A percentile compares a stretch with the other conserved stretches of the same genome.
Evolutionary conservation across 2,888 invertebrate species (phyloP).

Genomic region (Sphaerophoria rueppellii): DNA sequence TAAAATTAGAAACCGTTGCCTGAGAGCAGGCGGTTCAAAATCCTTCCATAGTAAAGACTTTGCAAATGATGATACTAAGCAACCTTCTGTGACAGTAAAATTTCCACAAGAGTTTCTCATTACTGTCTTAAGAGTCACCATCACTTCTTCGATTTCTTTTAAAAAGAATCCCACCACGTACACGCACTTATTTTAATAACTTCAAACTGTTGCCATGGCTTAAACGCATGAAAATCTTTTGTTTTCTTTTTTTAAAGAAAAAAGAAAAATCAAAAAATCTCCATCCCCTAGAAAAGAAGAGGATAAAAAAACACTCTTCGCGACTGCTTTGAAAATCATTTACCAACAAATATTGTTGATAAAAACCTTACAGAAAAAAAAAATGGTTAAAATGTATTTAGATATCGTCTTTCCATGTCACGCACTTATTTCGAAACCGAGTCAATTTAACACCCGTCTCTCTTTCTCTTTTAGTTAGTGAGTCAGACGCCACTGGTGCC

Average conservation of each 20-base stretch:
- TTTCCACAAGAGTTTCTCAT: background rate
- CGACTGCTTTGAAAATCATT: constrained; percentile 19
- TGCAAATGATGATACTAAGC: background rate
- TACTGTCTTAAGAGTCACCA: background rate
- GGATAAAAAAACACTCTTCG: background rate
- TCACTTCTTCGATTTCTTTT: background rate
- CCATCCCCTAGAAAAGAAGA: background rate
- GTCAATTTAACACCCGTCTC: background rate
- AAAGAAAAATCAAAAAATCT: constrained; percentile 2
- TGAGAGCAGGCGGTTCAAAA: background rate
- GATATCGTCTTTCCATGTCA: constrained; percentile 13
- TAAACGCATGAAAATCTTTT: background rate
- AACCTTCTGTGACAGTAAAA: background rate
- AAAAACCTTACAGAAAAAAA: background rate
- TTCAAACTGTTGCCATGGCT: constrained; percentile 18
- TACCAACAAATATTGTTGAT: constrained; percentile 7
- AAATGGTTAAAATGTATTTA: background rate
- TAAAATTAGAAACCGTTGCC: background rate
- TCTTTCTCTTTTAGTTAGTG: too few relatives aligned
- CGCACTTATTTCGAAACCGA: constrained; percentile 1
- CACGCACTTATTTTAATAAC: background rate
- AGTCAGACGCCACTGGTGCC: too few relatives aligned
- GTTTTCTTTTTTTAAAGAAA: background rate
- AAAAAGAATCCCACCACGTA: constrained; percentile 13
- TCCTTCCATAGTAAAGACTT: background rate